Base-by-base conservation (phyloP, 2,113 vertebrate species). In the Rhynchomys soricoides region DNA sequence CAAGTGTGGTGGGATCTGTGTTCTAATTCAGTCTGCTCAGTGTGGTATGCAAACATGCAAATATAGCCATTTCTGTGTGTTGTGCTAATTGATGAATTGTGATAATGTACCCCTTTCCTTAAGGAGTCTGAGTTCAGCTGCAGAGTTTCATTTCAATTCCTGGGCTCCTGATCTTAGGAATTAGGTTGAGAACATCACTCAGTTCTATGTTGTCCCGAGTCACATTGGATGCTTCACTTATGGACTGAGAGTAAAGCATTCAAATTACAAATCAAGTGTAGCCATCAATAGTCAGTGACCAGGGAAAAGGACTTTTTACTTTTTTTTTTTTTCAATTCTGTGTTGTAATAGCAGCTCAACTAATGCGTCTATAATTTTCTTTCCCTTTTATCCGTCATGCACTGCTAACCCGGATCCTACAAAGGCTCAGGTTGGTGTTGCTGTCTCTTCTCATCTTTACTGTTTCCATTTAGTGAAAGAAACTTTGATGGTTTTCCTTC, bases 381-480 rank as follows among this genome's bases (percentile, higher is more conserved):
- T 98, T 99, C 98, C 98, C 98, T 99, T 99, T 98, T 99, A 99
- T 99, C 99, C 99, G 98, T 99, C 99, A 99, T 98, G 99, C 98
- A 99, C 98, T 99, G 99, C 99, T 99, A 99, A 99, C 99, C 99
- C 97, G 99, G 99, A 99, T 98, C 99, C 99, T 99, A 98, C 99
- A 99, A 99, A 99, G 99, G 99, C 99, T 99, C 99, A 99, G 99
- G 99, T 99, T 99, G 99, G 99, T 99, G 99, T 97, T 98, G 98
- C 98, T 98, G 99, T 99, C 99, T 99, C 98, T 99, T 98, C 98
- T 98, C 98, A 98, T 98, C 98, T 98, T 98, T 98, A 97, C 94
- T 98, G 97, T 98, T 98, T 96, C 98, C 91, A 96, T 98, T 98
- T 97, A 98, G 96, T 98, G 95, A 96, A 98, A 97, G 95, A 90